Conservation (phyloP, 2,888 invertebrate genomes). For the Drosophila rubida region DNA sequence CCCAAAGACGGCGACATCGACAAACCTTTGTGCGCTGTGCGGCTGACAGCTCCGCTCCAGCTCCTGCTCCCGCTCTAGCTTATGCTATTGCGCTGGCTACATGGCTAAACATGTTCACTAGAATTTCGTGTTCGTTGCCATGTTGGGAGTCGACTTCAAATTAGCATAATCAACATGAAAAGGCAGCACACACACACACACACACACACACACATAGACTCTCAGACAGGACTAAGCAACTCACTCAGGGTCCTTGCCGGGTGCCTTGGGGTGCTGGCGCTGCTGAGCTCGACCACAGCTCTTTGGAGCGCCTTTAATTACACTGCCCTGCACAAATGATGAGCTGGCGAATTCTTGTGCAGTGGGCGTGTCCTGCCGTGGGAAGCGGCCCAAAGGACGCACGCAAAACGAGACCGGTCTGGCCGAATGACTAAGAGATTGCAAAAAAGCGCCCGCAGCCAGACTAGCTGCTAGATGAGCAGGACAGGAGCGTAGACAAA, state of each 20-base stretch:
- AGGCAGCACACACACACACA: slow-evolving; percentile 50
- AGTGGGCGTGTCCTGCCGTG: slow-evolving; percentile 45
- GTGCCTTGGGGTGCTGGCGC: slow-evolving; percentile 38
- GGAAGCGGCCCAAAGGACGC: slow-evolving; percentile 13
- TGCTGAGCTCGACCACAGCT: slow-evolving; percentile 67
- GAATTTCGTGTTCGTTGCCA: slow-evolving; percentile 64
- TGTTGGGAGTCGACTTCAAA: slow-evolving; percentile 68
- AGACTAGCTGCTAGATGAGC: too few relatives aligned
- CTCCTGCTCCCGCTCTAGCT: slow-evolving; percentile 5
- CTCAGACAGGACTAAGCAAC: slow-evolving; percentile 52
- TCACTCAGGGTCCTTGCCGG: slow-evolving; percentile 52
- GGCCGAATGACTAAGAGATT: slow-evolving; percentile 71
- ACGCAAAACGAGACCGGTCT: not conserved
- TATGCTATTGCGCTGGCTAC: slow-evolving; percentile 22
- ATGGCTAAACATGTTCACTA: slow-evolving; percentile 64
- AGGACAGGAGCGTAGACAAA: slow-evolving; percentile 56
- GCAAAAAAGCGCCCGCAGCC: slow-evolving; percentile 69
- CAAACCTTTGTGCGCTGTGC: slow-evolving; percentile 56
- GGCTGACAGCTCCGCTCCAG: slow-evolving; percentile 46
- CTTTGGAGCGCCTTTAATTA: slow-evolving; percentile 72
- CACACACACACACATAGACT: slow-evolving; percentile 2
- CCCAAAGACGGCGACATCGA: slow-evolving; percentile 51
- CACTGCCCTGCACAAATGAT: slow-evolving; percentile 74
- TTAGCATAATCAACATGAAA: slow-evolving; percentile 79
- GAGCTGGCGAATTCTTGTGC: slow-evolving; percentile 72